Conservation (phyloP, 1,140 invertebrate genomes). For the Drosophila cardini region DNA sequence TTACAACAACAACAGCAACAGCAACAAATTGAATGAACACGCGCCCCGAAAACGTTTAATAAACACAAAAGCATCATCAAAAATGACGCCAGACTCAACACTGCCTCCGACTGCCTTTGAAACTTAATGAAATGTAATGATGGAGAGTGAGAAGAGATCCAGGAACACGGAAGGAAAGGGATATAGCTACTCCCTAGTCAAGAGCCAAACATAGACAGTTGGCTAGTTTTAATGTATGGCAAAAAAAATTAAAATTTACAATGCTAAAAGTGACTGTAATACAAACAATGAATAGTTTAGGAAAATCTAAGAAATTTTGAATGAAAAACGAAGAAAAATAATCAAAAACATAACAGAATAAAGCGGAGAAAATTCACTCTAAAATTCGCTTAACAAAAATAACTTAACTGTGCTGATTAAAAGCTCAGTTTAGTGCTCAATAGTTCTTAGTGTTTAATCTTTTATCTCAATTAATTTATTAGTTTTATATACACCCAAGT, state of each 20-base stretch:
- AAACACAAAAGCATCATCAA: conserved; percentile 68
- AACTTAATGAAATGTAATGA: conserved; percentile 81
- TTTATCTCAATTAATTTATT: not conserved
- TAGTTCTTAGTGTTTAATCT: conserved; percentile 1
- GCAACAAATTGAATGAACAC: conserved; percentile 78
- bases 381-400: no score
- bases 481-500: no score
- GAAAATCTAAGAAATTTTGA: conserved; percentile 39
- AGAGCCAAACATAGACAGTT: conserved; percentile 54
- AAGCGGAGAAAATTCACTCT: not conserved
- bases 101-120: conserved; percentile 23
- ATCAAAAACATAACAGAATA: not conserved
- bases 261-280: conserved; percentile 43
- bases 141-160: conserved; percentile 16
- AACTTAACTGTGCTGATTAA: no score
- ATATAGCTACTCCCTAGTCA: conserved; percentile 17
- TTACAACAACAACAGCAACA: conserved; percentile 49
- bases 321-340: conserved; percentile 5
- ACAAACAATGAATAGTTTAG: conserved; percentile 29
- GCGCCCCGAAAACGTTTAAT: conserved; percentile 79
- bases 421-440: no score
- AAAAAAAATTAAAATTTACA: conserved; percentile 61
- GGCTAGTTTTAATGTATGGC: conserved; percentile 62
- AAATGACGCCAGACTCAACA: conserved; percentile 27
- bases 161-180: conserved; percentile 6